A percentile compares a stretch with the other conserved stretches of the same genome.
Evolutionary conservation across 2,113 vertebrate genomes (phyloP).

Genomic region (Cebidichthys violaceus): DNA sequence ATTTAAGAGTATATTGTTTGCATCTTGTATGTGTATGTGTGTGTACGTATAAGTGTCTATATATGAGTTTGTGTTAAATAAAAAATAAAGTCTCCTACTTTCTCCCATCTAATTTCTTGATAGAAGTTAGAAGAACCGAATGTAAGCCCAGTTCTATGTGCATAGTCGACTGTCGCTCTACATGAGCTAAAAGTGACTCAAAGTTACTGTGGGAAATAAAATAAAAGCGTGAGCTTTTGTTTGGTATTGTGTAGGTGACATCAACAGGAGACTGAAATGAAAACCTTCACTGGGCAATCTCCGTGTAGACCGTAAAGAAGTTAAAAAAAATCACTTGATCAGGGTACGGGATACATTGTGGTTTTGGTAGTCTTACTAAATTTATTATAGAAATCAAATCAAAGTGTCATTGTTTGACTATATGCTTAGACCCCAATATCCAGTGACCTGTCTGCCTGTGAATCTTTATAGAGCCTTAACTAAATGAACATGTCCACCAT

Average conservation of each 20-base stretch:
- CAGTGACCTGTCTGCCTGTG: not conserved
- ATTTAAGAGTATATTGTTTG: no score
- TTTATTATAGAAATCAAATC: slow-evolving; percentile 10
- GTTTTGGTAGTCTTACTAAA: not conserved
- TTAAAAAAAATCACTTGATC: not conserved
- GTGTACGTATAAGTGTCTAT: no score
- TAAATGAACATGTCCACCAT: slow-evolving; percentile 32
- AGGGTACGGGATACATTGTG: not conserved
- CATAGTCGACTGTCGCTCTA: not conserved
- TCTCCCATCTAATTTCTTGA: not conserved
- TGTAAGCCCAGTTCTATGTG: not conserved
- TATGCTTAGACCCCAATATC: not conserved
- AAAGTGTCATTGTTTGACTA: not conserved
- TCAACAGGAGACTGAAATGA: not conserved
- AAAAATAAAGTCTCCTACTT: not conserved
- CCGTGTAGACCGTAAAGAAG: no score
- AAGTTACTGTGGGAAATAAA: not conserved
- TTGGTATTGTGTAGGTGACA: no score
- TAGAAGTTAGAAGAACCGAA: not conserved
- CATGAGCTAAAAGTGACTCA: not conserved
- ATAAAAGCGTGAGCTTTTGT: not conserved
- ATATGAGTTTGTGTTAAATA: not conserved
- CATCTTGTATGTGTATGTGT: no score
- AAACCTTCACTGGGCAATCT: no score
- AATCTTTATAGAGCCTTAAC: not conserved